Evolutionary conservation across 1,140 invertebrate species (phyloP).

Genomic region (Drosophila athabasca): DNA sequence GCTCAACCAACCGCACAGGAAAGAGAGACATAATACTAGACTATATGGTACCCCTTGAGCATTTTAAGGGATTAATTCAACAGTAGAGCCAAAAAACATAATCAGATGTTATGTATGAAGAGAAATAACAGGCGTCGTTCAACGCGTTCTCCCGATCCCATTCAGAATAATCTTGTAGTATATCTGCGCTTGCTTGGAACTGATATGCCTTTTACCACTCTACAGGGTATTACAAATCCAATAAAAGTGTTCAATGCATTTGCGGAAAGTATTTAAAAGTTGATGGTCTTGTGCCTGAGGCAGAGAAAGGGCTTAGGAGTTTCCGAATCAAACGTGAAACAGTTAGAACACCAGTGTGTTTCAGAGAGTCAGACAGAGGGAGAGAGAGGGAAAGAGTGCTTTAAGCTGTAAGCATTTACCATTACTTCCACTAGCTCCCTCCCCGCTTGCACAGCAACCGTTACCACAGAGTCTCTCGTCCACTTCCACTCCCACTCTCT

Average conservation of each 20-base stretch:
- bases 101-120: too few species aligned
- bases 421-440: too few species aligned
- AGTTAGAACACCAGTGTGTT: background rate
- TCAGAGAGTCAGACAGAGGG: background rate
- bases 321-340: slow-evolving; percentile 8
- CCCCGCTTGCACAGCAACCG: background rate
- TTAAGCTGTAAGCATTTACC: slow-evolving; percentile 19
- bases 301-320: slow-evolving; percentile 2
- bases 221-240: background rate
- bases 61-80: background rate
- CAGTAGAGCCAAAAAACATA: too few species aligned
- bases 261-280: slow-evolving; percentile 30
- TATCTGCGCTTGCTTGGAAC: too few species aligned
- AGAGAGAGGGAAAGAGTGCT: too few species aligned
- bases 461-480: background rate
- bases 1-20: slow-evolving; percentile 17
- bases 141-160: too few species aligned
- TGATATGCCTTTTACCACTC: too few species aligned
- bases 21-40: background rate
- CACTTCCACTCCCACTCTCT: background rate
- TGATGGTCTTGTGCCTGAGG: background rate
- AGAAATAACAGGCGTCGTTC: too few species aligned
- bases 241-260: slow-evolving; percentile 23
- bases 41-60: background rate
- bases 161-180: too few species aligned